Evolutionary conservation across 2,113 vertebrate species (phyloP), one percentile per base, ranked within the genome.

Genomic region (Cheilinus undulatus): DNA sequence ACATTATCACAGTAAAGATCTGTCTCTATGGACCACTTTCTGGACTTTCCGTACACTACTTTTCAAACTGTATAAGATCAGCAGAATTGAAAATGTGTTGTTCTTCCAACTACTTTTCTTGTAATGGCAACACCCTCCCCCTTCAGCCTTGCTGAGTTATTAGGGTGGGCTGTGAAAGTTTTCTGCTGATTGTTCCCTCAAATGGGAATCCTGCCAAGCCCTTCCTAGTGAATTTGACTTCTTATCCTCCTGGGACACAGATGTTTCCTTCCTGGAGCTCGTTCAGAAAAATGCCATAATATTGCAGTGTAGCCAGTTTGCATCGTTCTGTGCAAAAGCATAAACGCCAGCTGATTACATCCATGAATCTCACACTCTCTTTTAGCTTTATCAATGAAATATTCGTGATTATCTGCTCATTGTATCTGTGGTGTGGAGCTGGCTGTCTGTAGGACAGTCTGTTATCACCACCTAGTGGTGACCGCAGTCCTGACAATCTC

Each of bases 381-480:
- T 6, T 3, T 4, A 19, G 40, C 5, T 42, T 42, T 17, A 42
- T 42, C 6, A 17, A 17, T 17, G 14, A 19, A 17, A 4, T 12
- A 11, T 2, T 10, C 13, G 9, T 8, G 7, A 4, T 8, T 42
- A 17, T 7, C 40, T 3, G 32, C 0, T 34, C 2, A 11, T 42
- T 34, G 32, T 30, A n/a, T n/a, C n/a, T 30, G 4, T 30, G 28
- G 28, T 30, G 4, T 36, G 34, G 34, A 17, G 30, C 5, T 17
- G 22, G 13, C 40, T 30, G 6, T 22, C 2, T 14, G 13, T 5
- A n/a, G 12, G 36, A 20, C 34, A 72, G 34, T 2, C 5, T n/a
- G 3, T 49, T 10, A 50, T 22, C 32, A 58, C 76, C 88, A 26
- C 67, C 90, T 76, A 24, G 78, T 78, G 90, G 83, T 30, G 23